Evolutionary conservation across 1,140 invertebrate species (phyloP), one percentile per base, ranked within the genome.

Genomic region (Penaeus indicus): DNA sequence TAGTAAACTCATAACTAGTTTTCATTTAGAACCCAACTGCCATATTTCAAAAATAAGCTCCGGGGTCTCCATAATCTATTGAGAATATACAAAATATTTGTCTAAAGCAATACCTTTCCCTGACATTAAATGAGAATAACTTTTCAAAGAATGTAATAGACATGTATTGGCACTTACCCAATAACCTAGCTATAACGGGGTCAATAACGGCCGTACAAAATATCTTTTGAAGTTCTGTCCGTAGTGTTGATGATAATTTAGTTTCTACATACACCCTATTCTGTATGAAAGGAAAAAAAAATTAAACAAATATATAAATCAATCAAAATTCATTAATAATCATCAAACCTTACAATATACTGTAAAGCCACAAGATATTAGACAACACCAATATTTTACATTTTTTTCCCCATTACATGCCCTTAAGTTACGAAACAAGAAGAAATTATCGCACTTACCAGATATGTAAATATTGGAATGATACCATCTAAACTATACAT

Each of bases 391-490:
- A 7, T 42, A 47, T 38, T 38, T 3, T 18, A 0, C n/a, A 1
- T 10, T 47, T 78, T 72, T 72, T 63, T n/a, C 16, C 16, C 10
- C 16, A 10, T 13, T 54, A 54, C 10, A 54, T 54, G 11, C 10
- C 10, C 2, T 13, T 54, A 54, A 16, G 16, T 16, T 13, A 54
- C 16, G 16, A 13, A 13, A 54, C 16, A 54, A 54, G 13, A 54
- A 13, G 54, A 54, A 11, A 54, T 11, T 1, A 13, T 2, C 16
- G 47, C 32, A 84, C 87, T 88, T 83, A 88, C 87, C 81, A 88
- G 75, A 79, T 88, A 88, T 84, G 87, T 88, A 78, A 88, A 88
- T 62, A 88, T 84, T 61, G 87, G 87, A 67, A 88, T 88, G 75
- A 88, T 88, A 16, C 87, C 87, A 78, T 88, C 87, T 54, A 88